These are phyloP conservation scores for Micropoecilia bifurca DNA, from an alignment of 2,797 vertebrate genomes.

Conservation along the genomic window DNA sequence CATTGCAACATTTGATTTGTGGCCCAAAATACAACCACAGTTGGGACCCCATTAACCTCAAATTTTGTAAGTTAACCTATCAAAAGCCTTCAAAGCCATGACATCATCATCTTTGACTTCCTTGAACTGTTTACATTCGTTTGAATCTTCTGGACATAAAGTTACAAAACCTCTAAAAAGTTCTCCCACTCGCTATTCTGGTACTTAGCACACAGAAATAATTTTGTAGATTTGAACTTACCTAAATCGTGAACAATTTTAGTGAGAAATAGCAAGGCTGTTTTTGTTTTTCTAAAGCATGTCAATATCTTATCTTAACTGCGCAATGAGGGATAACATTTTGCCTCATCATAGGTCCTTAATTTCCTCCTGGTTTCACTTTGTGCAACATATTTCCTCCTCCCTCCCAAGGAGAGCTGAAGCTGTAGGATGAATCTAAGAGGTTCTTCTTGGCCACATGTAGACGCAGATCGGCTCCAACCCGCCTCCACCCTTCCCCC, in stretches of 20 bases:
- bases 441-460: conserved; percentile 66
- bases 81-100: background rate
- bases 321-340: background rate
- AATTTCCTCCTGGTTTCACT: conserved; percentile 55
- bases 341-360: conserved; percentile 51
- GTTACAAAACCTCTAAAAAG: background rate
- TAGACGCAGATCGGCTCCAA: conserved; percentile 36
- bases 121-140: background rate
- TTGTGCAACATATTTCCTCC: conserved; percentile 9
- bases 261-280: background rate
- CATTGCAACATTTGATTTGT: background rate
- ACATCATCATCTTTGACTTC: background rate
- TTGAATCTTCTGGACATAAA: background rate
- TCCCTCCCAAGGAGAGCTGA: conserved; percentile 53
- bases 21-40: background rate
- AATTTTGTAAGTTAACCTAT: background rate
- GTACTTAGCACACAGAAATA: background rate
- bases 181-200: background rate
- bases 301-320: background rate
- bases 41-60: background rate
- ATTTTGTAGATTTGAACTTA: background rate
- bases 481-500: background rate
- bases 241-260: background rate
- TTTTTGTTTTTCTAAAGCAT: background rate
- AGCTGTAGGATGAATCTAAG: conserved; percentile 60